Conservation (phyloP, 2,113 vertebrate species). For the Corythornis vintsioides region DNA sequence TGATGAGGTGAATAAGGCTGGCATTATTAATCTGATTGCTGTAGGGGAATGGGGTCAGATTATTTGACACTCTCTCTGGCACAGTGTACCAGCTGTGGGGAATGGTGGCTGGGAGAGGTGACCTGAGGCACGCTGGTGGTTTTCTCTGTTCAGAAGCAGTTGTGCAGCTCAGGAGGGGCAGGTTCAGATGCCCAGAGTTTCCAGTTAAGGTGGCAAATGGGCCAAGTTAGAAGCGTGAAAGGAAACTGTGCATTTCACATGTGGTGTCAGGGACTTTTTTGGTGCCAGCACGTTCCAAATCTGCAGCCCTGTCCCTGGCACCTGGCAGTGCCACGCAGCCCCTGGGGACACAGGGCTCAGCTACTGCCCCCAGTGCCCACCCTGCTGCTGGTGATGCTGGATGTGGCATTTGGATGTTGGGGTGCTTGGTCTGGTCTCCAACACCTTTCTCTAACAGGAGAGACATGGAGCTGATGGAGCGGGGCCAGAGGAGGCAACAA, state of each 20-base stretch:
- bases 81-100: neutral
- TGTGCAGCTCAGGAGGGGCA: neutral
- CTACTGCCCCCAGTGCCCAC: neutral
- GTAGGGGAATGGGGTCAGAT: neutral
- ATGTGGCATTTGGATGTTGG: fast-evolving
- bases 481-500: too few relatives aligned
- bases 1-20: neutral
- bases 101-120: neutral
- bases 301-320: neutral
- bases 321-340: neutral
- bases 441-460: too few relatives aligned
- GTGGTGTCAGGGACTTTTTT: neutral
- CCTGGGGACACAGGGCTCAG: fast-evolving
- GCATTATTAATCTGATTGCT: neutral
- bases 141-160: neutral
- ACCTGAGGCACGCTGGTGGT: neutral
- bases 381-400: neutral
- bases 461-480: too few relatives aligned
- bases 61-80: neutral
- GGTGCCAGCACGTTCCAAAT: fast-evolving
- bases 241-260: neutral
- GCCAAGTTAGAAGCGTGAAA: fast-evolving
- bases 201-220: neutral
- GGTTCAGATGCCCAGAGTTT: neutral
- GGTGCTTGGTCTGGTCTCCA: neutral